These are phyloP conservation scores for Pogona vitticeps DNA, from an alignment of 2,113 vertebrate genomes.

Conservation along the genomic window DNA sequence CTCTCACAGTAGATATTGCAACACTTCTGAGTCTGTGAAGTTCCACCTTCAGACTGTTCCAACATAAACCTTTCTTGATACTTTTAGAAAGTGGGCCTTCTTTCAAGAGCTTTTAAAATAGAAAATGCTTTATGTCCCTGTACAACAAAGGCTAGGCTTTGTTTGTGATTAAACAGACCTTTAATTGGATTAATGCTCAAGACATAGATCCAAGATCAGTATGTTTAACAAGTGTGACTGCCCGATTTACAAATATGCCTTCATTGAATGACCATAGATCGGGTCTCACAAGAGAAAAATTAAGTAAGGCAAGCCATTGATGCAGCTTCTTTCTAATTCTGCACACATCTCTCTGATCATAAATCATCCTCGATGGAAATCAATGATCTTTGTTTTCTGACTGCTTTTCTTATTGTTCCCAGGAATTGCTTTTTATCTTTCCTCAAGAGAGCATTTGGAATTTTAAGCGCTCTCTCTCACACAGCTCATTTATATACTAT, in stretches of 20 bases:
- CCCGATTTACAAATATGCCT: conserved; percentile 24
- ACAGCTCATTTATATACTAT: conserved; percentile 61
- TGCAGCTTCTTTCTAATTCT: conserved; percentile 40
- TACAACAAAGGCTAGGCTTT: background rate
- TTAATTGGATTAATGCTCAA: conserved; percentile 52
- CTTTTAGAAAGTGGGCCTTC: background rate
- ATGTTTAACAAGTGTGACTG: conserved; percentile 29
- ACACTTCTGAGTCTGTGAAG: background rate
- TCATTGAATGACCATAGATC: conserved; percentile 24
- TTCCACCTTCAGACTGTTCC: background rate
- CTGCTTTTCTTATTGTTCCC: conserved; percentile 56
- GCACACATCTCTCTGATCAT: conserved; percentile 33
- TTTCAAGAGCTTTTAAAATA: background rate
- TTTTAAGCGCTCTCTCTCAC: conserved; percentile 48
- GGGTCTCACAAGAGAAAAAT: conserved; percentile 3
- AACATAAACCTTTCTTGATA: background rate
- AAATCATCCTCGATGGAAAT: conserved; percentile 61
- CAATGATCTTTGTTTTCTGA: conserved; percentile 54
- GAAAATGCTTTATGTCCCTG: conserved; percentile 26
- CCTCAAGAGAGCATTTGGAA: conserved; percentile 67
- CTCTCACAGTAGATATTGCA: too few relatives aligned
- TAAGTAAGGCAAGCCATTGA: conserved; percentile 16
- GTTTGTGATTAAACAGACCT: conserved; percentile 13
- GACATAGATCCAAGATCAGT: conserved; percentile 39
- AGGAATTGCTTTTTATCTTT: conserved; percentile 56